Evolutionary conservation across 1,140 invertebrate species (phyloP), one percentile per base, ranked within the genome.

Genomic region (Lamellibrachia luymesi): DNA sequence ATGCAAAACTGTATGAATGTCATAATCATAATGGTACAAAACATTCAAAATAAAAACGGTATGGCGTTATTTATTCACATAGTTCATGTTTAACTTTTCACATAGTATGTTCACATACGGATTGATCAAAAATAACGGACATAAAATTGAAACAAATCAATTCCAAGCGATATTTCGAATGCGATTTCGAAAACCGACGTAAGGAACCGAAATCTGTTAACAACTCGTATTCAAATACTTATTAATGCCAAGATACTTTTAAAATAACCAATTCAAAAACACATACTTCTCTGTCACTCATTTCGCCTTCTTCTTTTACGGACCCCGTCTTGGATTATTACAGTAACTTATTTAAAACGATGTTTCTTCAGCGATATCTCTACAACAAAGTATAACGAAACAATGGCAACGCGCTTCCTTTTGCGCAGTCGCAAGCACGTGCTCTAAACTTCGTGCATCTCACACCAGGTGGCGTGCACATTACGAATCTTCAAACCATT

Each of bases 211-310:
- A 22, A 80, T 80, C 25, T 80, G 64, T 8, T 80, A 80, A 8
- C 17, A 80, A 80, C 64, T 80, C 5, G 6, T 56, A 56, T 80
- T 80, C 13, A 10, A 80, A 80, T 80, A 80, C 64, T 80, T 80
- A 80, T 8, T 22, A 80, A 80, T 80, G 64, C 64, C 13, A 80
- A 80, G 64, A 22, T 80, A 80, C 13, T 80, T 80, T 22, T 17
- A 22, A 80, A 6, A 22, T 80, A 80, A 80, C 64, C 64, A 80
- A 80, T 22, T 4, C 17, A 80, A 80, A 56, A 91, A 91, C 51
- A 92, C 92, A 17, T n/a, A 92, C 92, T 64, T 64, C 92, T 64
- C 56, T 92, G 8, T 92, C 92, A 64, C 92, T 92, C 92, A 92
- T 92, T 92, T 92, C 92, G 38, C 92, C 92, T 50, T 92, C 92